A percentile compares a stretch with the other conserved stretches of the same genome.
Evolutionary conservation across 2,888 invertebrate genomes (phyloP).

Genomic region (Notodonta ziczac): DNA sequence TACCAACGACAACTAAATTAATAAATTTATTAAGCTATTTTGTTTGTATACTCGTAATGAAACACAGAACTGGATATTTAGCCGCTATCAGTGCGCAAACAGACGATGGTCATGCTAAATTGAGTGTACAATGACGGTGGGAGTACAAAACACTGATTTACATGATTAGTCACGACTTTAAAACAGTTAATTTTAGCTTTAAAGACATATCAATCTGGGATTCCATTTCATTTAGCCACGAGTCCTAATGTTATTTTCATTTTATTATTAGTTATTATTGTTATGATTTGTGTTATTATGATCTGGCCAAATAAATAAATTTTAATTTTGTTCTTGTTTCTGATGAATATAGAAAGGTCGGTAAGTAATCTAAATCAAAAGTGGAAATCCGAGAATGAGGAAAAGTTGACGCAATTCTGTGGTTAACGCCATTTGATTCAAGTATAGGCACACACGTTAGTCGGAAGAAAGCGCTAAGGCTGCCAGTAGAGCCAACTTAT

Average conservation of each 20-base stretch:
- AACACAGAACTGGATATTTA: conserved; percentile 31
- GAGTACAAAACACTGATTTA: conserved; percentile 58
- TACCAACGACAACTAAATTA: conserved; percentile 35
- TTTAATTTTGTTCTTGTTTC: too few relatives aligned
- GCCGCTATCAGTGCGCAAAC: conserved; percentile 32
- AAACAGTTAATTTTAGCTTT: conserved; percentile 20
- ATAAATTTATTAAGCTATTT: conserved; percentile 40
- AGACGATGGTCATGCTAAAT: conserved; percentile 59
- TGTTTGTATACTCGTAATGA: conserved; percentile 28
- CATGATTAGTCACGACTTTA: conserved; percentile 56
- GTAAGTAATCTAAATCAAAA: too few relatives aligned
- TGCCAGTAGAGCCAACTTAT: too few relatives aligned
- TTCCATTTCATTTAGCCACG: too few relatives aligned
- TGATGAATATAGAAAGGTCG: too few relatives aligned
- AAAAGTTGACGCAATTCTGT: conserved; percentile 14
- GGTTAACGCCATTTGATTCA: conserved; percentile 10
- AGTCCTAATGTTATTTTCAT: too few relatives aligned
- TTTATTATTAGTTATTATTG: too few relatives aligned
- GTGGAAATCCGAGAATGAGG: too few relatives aligned
- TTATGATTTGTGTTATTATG: too few relatives aligned
- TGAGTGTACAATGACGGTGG: conserved; percentile 55
- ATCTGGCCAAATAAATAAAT: too few relatives aligned
- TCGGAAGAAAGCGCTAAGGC: conserved; percentile 15
- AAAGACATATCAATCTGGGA: conserved; percentile 22
- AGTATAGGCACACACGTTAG: neutral